Conservation (phyloP, 2,888 invertebrate species). For the Drosophila tripunctata region DNA sequence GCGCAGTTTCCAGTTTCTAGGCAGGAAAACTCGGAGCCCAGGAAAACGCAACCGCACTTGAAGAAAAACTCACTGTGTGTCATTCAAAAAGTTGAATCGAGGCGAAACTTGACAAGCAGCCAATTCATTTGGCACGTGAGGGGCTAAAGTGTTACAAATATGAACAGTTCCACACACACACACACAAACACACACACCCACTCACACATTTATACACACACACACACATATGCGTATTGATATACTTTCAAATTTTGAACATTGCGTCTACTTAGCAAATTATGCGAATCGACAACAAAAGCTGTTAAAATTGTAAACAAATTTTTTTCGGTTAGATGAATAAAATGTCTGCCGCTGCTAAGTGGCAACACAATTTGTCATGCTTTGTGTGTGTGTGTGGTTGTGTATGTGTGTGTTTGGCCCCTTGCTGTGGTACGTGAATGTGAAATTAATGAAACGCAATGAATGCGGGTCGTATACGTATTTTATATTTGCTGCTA, state of each 20-base stretch:
- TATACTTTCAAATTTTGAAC: slow-evolving; percentile 12
- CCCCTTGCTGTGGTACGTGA: slow-evolving; percentile 52
- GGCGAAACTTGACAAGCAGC: slow-evolving; percentile 51
- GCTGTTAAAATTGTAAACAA: slow-evolving; percentile 63
- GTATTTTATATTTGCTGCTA: slow-evolving; percentile 38
- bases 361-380: slow-evolving; percentile 42
- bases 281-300: slow-evolving; percentile 65
- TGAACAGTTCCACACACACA: slow-evolving; percentile 31
- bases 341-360: slow-evolving; percentile 4
- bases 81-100: too few species aligned
- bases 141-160: slow-evolving; percentile 67
- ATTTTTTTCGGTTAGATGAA: slow-evolving; percentile 37
- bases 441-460: slow-evolving; percentile 75
- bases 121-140: slow-evolving; percentile 77
- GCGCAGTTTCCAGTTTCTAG: too few species aligned
- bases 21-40: too few species aligned
- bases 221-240: neutral
- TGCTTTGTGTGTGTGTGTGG: slow-evolving; percentile 8
- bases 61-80: too few species aligned
- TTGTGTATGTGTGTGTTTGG: slow-evolving; percentile 21
- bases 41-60: too few species aligned
- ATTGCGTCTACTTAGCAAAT: slow-evolving; percentile 56
- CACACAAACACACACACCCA: neutral
- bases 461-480: slow-evolving; percentile 60
- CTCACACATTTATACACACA: slow-evolving; percentile 2